These are phyloP conservation scores for Pectinophora gossypiella DNA, from an alignment of 1,140 invertebrate genomes.

Conservation along the genomic window DNA sequence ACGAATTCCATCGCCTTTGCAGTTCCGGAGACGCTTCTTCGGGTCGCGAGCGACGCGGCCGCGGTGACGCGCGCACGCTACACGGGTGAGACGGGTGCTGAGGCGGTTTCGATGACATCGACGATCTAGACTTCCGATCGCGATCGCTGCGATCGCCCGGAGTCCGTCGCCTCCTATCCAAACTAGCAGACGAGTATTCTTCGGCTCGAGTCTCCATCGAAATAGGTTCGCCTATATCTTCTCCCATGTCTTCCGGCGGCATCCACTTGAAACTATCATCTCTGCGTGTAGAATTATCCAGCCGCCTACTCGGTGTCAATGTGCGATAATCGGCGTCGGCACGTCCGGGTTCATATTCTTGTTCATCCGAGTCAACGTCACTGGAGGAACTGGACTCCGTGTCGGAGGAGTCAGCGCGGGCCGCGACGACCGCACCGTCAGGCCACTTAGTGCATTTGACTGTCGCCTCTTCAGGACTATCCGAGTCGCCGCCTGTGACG, in stretches of 20 bases:
- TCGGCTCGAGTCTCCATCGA: conserved; percentile 41
- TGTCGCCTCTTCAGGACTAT: conserved; percentile 67
- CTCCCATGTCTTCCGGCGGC: conserved; percentile 50
- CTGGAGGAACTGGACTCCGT: conserved; percentile 57
- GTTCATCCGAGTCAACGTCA: conserved; percentile 56
- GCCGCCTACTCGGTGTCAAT: conserved; percentile 50
- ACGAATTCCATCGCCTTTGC: conserved; percentile 69
- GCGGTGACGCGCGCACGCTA: conserved; percentile 63
- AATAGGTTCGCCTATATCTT: conserved; percentile 48
- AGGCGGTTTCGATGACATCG: conserved; percentile 72
- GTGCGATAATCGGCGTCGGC: conserved; percentile 54
- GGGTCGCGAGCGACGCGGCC: conserved; percentile 45
- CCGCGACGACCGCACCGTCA: conserved; percentile 40
- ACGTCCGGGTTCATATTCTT: conserved; percentile 41
- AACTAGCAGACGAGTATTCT: conserved; percentile 63
- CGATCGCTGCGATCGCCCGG: conserved; percentile 58
- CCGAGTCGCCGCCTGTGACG: conserved; percentile 71
- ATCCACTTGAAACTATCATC: conserved; percentile 79
- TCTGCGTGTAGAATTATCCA: conserved; percentile 73
- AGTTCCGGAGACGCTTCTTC: conserved; percentile 54
- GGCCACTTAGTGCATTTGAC: conserved; percentile 65
- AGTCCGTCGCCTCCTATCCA: conserved; percentile 70
- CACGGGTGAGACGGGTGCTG: conserved; percentile 63
- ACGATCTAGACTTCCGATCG: conserved; percentile 75
- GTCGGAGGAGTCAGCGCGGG: conserved; percentile 46